Base-by-base conservation (phyloP, 2,797 vertebrate species). In the Anguilla obscura region DNA sequence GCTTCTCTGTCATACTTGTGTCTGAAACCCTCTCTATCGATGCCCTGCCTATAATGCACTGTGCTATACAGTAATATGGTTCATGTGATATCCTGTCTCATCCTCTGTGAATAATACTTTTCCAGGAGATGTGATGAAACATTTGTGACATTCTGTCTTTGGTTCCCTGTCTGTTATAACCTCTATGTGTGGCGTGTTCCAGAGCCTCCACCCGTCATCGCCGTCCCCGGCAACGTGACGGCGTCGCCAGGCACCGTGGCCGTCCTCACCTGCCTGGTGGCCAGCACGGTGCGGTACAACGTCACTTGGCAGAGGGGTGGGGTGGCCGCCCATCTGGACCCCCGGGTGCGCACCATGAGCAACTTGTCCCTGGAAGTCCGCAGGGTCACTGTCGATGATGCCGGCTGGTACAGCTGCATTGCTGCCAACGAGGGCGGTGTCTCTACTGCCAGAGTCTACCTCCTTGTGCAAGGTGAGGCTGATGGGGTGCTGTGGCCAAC, bases 151-250 rank as follows among this genome's bases (percentile, higher is more conserved):
- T 58, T 1, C 60, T 27, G 24, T 79, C 40, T 71, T 74, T 74
- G 21, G 14, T 58, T 0, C 45, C 18, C 85, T 74, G 40, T 40
- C 45, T 56, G 60, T 10, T 2, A 27, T 63, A 86, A 24, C 60
- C 27, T 85, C 66, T 50, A 18, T 79, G 48, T 76, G 10, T 4
- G 9, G 86, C 54, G 58, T 48, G 88, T 89, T 3, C 1, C 95
- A 99, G 99, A 99, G 92, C 99, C 98, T 0, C 98, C 98, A 18
- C 99, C 99, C 0, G 89, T 94, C 79, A 91, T 99, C 88, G 96
- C 95, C 45, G 94, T 94, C 8, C 95, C 95, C 0, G 91, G 90
- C 0, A 99, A 99, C 0, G 91, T 97, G 0, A 97, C 98, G 0
- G 95, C 90, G 36, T 86, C 93, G 60, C 97, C 97, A 0, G 97